Conservation (phyloP, 2,888 invertebrate species). For the Ormyrus rosae region DNA sequence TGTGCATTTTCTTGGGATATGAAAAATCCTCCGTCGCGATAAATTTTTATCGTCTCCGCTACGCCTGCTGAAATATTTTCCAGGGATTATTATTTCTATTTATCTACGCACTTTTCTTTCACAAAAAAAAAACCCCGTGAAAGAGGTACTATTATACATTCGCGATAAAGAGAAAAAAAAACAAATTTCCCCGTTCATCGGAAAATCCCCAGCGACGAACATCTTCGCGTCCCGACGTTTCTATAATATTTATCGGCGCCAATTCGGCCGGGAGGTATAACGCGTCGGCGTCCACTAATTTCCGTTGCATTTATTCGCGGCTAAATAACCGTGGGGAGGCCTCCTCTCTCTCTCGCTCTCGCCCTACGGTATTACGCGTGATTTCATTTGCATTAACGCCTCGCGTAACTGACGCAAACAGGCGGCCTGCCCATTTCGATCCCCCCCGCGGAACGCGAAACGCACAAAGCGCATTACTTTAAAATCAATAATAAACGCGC, state of each 20-base stretch:
- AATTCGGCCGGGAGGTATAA: constrained; percentile 14
- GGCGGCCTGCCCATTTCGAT: not conserved
- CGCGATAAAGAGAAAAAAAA: not conserved
- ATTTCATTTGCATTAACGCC: constrained; percentile 36
- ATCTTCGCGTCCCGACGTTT: not conserved
- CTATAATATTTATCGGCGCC: constrained; percentile 31
- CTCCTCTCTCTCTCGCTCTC: no score
- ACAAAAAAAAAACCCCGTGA: no score
- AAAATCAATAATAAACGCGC: no score
- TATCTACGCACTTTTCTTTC: no score
- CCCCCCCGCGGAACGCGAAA: no score
- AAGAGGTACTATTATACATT: no score
- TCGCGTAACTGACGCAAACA: not conserved
- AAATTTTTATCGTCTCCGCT: constrained; percentile 17
- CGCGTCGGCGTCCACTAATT: not conserved
- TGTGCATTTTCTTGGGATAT: not conserved
- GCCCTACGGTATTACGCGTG: constrained; percentile 17
- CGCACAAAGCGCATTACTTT: not conserved
- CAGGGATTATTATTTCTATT: no score
- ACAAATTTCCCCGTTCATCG: not conserved
- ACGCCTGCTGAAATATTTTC: not conserved
- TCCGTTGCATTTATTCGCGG: constrained; percentile 26
- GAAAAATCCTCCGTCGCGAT: not conserved
- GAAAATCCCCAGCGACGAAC: not conserved
- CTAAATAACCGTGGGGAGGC: constrained; percentile 1